These are phyloP conservation scores for Episyrphus balteatus DNA, from an alignment of 1,140 invertebrate genomes.

Conservation along the genomic window DNA sequence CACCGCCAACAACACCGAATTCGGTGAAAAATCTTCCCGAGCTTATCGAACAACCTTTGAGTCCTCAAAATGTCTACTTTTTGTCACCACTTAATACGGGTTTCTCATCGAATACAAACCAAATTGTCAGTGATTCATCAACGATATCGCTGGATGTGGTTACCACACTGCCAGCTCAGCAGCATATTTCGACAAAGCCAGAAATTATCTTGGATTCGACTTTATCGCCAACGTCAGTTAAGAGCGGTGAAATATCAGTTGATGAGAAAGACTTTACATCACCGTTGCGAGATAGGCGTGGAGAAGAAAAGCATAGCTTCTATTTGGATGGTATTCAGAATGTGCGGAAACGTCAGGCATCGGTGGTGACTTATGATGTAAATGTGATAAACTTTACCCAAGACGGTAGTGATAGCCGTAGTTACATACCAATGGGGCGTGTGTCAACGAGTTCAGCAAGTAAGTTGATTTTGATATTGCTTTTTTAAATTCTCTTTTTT, in stretches of 20 bases:
- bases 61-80: slow-evolving; percentile 26
- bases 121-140: slow-evolving; percentile 19
- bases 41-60: slow-evolving; percentile 4
- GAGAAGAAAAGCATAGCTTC: slow-evolving; percentile 23
- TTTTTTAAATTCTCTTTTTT: slow-evolving; percentile 6
- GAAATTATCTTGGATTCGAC: slow-evolving; percentile 36
- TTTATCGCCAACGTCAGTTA: slow-evolving; percentile 25
- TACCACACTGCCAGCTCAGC: slow-evolving; percentile 18
- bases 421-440: slow-evolving; percentile 33
- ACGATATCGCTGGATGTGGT: slow-evolving; percentile 32
- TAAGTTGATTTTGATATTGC: slow-evolving; percentile 16
- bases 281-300: slow-evolving; percentile 26
- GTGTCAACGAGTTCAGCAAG: slow-evolving; percentile 36
- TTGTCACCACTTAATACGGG: slow-evolving; percentile 30
- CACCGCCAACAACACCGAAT: slow-evolving; percentile 31
- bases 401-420: slow-evolving; percentile 32
- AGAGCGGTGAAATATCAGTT: slow-evolving; percentile 8
- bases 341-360: slow-evolving; percentile 31
- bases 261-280: slow-evolving; percentile 29
- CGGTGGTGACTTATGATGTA: slow-evolving; percentile 35
- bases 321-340: slow-evolving; percentile 28
- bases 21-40: slow-evolving; percentile 8
- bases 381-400: slow-evolving; percentile 37
- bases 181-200: slow-evolving; percentile 29
- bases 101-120: slow-evolving; percentile 5